Evolutionary conservation across 2,113 vertebrate species (phyloP), one percentile per base, ranked within the genome.

Genomic region (Silurus meridionalis): DNA sequence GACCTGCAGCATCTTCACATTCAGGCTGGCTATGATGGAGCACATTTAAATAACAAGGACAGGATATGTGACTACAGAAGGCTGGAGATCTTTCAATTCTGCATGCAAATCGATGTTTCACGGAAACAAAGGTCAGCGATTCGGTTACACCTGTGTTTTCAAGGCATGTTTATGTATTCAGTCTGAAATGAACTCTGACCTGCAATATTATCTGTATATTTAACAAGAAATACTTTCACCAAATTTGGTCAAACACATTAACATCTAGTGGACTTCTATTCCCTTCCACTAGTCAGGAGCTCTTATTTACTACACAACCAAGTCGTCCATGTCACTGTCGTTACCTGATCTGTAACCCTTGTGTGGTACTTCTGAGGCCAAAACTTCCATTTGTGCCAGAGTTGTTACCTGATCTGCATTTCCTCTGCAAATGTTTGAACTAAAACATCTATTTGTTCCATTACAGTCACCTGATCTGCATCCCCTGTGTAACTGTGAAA

Each of bases 1-100:
- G 84, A 69, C 6, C 8, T 74, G 79, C 50, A 89, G 81, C 95
- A 96, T 95, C 69, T 90, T 90, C 21, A 23, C 0, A 66, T 61
- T 85, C 4, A 13, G 84, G 50, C 85, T 75, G 77, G 57, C 61
- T 87, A 67, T 17, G 10, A 60, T 5, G 69, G 53, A 83, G 67
- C 66, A 37, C 23, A 67, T 91, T 95, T 95, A 95, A 95, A 93
- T 93, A 93, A 82, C 52, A 23, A 81, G 80, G 28, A 52, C 17
- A 48, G 77, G 55, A 83, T 82, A 91, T 71, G 69, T 87, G 80
- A 82, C 46, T 23, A 55, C 78, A 82, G 46, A 79, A 57, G 60
- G 8, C 67, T 19, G 3, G 14, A 52, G n/a, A 83, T 55, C 17
- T 23, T 17, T 25, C 37, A 83, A 60, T 83, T 67, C 82, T 48